These are phyloP conservation scores for Acromyrmex echinatior DNA, from an alignment of 1,140 invertebrate species.

Conservation along the genomic window DNA sequence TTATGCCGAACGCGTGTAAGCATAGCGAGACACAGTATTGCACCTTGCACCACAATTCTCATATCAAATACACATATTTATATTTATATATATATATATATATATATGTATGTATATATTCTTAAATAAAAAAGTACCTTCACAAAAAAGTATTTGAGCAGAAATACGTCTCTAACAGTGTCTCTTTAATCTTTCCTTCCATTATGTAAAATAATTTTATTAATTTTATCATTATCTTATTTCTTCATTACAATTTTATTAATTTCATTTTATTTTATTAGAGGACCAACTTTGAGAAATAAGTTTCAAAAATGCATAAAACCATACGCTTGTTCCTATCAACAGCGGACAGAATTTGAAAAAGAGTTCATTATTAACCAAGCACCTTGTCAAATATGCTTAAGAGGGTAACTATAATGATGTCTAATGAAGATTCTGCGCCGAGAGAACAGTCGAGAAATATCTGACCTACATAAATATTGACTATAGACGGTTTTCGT, in stretches of 20 bases:
- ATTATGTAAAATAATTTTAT: constrained; percentile 3
- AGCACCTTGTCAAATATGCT: constrained; percentile 40
- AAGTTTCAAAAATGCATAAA: not conserved
- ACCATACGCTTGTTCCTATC: not conserved
- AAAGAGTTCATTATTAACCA: constrained; percentile 25
- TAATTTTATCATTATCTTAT: not conserved
- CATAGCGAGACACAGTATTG: not conserved
- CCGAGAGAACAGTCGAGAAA: not conserved
- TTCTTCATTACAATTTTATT: too few relatives aligned
- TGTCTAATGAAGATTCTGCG: constrained; percentile 32
- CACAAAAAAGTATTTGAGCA: too few relatives aligned
- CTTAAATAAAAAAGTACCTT: not conserved
- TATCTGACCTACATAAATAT: constrained; percentile 56
- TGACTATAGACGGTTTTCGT: constrained; percentile 32
- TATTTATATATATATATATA: too few relatives aligned
- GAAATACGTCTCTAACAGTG: too few relatives aligned
- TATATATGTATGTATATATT: too few relatives aligned
- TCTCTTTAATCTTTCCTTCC: not conserved
- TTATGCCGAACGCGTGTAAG: not conserved
- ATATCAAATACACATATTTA: not conserved
- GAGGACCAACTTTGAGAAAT: not conserved
- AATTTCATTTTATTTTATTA: not conserved
- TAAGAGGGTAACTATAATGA: constrained; percentile 38
- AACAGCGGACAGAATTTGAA: constrained; percentile 1
- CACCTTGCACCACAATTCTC: not conserved